Evolutionary conservation across 1,140 invertebrate genomes (phyloP), one percentile per base, ranked within the genome.

Genomic region (Atta texana): DNA sequence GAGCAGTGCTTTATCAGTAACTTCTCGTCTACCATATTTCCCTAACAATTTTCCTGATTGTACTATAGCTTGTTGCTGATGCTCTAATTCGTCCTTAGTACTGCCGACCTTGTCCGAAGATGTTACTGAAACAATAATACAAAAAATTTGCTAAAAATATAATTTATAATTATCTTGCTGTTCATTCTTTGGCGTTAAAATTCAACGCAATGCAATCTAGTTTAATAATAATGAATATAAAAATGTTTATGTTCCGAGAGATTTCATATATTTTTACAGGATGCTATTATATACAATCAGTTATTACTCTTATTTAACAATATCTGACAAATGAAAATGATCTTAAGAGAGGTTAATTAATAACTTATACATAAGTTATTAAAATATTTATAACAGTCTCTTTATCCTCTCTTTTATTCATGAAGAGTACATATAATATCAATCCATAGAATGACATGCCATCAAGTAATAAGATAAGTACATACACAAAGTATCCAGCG

Each of bases 1-100:
- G 87, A 99, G 97, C 0, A 99, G 95, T 64, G 98, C 96, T 96
- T 99, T 99, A 93, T 99, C 99, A 0, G 99, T 99, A 75, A 98
- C 97, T 95, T 99, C 98, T 44, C 99, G 95, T 88, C 98, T 95
- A 3, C 98, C 98, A 95, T 99, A 99, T 96, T 99, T 99, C 28
- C 98, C 98, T 55, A 99, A 95, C 3, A 99, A 95, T 94, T 98
- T 98, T 84, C 97, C 97, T 0, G 98, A 98, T 92, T 98, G 98
- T 16, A 97, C 96, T 89, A 99, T 98, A 12, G 97, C 97, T 89
- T 97, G 97, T 10, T 98, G 97, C 87, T 99, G 99, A 82, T 97
- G 96, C 89, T 98, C 97, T 18, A 99, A 95, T 94, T 99, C 98
- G 90, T 98, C 97, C 90, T 97, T 96, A 6, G 98, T 99, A 8